Percentiles rank a stretch among this genome's conserved stretches.
Conservation (phyloP, 2,888 invertebrate species). For the Notocelia uddmanniana region DNA sequence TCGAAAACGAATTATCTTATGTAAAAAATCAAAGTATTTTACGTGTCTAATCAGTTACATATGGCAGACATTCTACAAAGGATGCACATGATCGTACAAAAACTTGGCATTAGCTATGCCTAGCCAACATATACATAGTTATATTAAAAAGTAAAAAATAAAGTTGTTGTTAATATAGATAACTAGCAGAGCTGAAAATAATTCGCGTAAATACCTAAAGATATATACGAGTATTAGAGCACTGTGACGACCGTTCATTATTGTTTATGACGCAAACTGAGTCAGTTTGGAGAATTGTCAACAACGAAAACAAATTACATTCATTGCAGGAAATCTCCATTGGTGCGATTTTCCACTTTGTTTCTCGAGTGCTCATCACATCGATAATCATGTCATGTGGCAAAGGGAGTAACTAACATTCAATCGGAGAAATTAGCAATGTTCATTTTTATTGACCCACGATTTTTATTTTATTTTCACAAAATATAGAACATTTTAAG, state of each 20-base stretch:
- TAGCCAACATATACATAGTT: background rate
- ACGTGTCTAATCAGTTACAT: slow-evolving; percentile 50
- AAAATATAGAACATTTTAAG: too few species aligned
- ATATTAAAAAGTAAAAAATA: slow-evolving; percentile 4
- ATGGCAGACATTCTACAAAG: slow-evolving; percentile 45
- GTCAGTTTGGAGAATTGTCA: slow-evolving; percentile 24
- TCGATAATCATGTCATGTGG: too few species aligned
- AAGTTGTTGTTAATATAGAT: background rate
- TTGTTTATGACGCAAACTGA: slow-evolving; percentile 32
- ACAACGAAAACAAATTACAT: slow-evolving; percentile 33
- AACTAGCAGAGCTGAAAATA: slow-evolving; percentile 37
- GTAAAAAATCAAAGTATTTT: slow-evolving; percentile 41
- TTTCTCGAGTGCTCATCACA: background rate
- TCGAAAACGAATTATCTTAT: slow-evolving; percentile 13
- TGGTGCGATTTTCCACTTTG: background rate
- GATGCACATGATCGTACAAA: slow-evolving; percentile 37
- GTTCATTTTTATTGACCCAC: too few species aligned
- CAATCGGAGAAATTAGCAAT: too few species aligned
- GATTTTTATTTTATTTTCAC: too few species aligned
- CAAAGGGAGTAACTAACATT: too few species aligned
- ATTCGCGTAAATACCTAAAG: slow-evolving; percentile 29
- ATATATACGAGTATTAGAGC: slow-evolving; percentile 11
- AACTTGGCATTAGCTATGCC: slow-evolving; percentile 29
- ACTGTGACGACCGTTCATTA: slow-evolving; percentile 33
- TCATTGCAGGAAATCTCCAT: slow-evolving; percentile 29